A percentile compares a stretch with the other conserved stretches of the same genome.
These are phyloP conservation scores for Paramuricea clavata DNA, from an alignment of 92 coral and sea anemone species.

Conservation along the genomic window DNA sequence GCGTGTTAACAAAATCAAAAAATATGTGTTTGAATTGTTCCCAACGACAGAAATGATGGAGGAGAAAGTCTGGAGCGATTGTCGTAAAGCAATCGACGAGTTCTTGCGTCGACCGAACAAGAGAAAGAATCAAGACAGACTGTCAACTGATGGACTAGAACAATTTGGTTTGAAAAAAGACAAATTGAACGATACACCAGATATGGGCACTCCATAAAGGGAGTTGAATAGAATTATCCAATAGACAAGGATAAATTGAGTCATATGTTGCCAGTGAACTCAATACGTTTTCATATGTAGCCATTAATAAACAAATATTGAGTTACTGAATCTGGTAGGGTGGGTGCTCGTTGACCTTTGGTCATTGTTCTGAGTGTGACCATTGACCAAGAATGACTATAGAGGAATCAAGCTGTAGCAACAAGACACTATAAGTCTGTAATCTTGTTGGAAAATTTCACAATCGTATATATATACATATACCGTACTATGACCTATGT, in stretches of 20 bases:
- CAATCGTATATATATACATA: too few species aligned
- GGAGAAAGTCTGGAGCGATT: constrained; percentile 42
- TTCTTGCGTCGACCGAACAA: constrained; percentile 45
- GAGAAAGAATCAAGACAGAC: constrained; percentile 31
- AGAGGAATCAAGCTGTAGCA: background rate
- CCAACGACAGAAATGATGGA: constrained; percentile 31
- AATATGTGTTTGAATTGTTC: constrained; percentile 39
- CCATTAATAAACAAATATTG: too few species aligned
- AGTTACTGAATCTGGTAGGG: too few species aligned
- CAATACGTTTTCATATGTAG: too few species aligned
- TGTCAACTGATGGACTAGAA: background rate
- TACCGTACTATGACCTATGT: too few species aligned
- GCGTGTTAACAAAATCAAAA: constrained; percentile 17
- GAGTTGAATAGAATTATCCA: background rate
- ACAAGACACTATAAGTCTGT: background rate
- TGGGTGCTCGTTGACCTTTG: too few species aligned
- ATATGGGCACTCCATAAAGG: constrained; percentile 18
- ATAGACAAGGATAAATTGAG: too few species aligned
- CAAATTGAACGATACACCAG: constrained; percentile 22
- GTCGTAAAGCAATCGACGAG: constrained; percentile 46
- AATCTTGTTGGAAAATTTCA: too few species aligned
- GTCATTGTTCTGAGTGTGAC: too few species aligned
- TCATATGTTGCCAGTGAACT: too few species aligned
- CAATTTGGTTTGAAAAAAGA: constrained; percentile 26
- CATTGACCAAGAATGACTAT: too few species aligned